phyloP scores from a whole-genome alignment of 2,888 invertebrate genomes.

The Plebejus anna region DNA sequence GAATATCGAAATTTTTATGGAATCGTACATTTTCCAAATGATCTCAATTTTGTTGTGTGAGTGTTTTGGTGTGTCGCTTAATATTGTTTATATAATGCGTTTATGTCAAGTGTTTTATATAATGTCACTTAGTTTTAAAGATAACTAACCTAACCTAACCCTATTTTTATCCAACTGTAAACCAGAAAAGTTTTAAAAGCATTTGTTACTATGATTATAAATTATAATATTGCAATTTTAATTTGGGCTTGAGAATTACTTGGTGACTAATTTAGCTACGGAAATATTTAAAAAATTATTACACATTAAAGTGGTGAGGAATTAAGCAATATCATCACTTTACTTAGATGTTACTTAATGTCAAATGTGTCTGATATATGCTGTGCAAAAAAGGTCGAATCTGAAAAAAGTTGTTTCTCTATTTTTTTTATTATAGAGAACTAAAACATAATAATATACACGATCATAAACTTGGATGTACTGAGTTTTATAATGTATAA shows the following conservation, averaged over 20 bases:
- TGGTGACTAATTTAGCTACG: background rate
- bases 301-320: no score
- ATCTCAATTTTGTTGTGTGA: slow-evolving; percentile 29
- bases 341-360: no score
- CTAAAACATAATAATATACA: no score
- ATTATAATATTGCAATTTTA: background rate
- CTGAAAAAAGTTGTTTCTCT: no score
- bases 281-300: no score
- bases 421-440: no score
- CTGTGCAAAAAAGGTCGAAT: no score
- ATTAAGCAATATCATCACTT: no score
- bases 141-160: background rate
- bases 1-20: slow-evolving; percentile 35
- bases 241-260: background rate
- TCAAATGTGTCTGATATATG: no score
- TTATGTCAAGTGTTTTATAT: background rate
- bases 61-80: slow-evolving; percentile 11
- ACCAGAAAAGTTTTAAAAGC: background rate
- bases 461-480: background rate
- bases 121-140: background rate
- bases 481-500: background rate
- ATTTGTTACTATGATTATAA: background rate
- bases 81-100: background rate
- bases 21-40: slow-evolving; percentile 30
- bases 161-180: background rate